Evolutionary conservation across 2,113 vertebrate species (phyloP), one percentile per base, ranked within the genome.

Genomic region (Riparia riparia): DNA sequence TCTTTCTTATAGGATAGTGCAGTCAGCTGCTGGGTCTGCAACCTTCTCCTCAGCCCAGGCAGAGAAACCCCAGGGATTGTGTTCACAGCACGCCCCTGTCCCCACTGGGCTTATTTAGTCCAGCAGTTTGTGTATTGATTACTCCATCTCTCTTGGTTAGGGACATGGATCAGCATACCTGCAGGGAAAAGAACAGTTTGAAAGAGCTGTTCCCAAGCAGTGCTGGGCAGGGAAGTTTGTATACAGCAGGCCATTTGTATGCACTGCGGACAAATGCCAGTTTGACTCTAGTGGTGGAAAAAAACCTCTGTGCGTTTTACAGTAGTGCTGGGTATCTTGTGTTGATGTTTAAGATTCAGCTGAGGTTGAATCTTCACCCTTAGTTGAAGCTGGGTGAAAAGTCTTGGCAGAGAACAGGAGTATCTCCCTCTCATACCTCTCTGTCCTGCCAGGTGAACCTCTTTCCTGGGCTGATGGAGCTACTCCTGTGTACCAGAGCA

Each of bases 251-350:
- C 19, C 34, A 14, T 1, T 22, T 53, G 28, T 16, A 6, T 5
- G 5, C 1, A 3, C 50, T 69, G 44, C 41, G 64, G 66, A 14
- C 0, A 0, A 82, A 37, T 13, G 57, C 24, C 26, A 10, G 31
- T 58, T 28, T 45, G 49, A 50, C 31, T 28, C 39, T 22, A 41
- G 11, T 18, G 18, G 31, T 31, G 31, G 24, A 4, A 47, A 49
- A 80, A 69, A 56, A 4, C 4, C 37, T 37, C 8, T 42, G 7
- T 47, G 29, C 13, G 2, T 73, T 17, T 53, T 90, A 73, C 4
- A 41, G 10, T 34, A 24, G 29, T 60, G 29, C 42, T 85, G 56
- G 22, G 26, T 44, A 82, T 37, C 61, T 81, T 8, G 2, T 37
- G 58, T 14, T 69, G 45, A 19, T 68, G 22, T 54, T 73, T 54